Conservation (phyloP, 2,888 invertebrate species). For the Psylliodes chrysocephalus region DNA sequence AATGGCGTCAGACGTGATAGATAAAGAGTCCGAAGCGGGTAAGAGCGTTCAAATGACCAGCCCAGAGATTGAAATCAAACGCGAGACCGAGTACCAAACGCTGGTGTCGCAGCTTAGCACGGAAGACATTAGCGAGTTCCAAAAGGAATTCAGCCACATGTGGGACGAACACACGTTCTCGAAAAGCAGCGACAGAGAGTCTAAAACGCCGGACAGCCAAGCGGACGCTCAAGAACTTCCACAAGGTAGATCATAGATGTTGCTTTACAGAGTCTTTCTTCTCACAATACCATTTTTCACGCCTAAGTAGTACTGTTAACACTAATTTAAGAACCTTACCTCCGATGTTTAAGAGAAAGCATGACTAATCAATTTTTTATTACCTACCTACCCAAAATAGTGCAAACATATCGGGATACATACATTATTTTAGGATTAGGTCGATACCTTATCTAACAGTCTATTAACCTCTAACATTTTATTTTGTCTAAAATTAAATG, state of each 20-base stretch:
- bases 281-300: slow-evolving; percentile 52
- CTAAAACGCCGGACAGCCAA: slow-evolving; percentile 64
- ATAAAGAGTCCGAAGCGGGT: slow-evolving; percentile 56
- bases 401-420: slow-evolving; percentile 61
- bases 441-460: slow-evolving; percentile 18
- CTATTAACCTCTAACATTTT: background rate
- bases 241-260: slow-evolving; percentile 64
- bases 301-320: slow-evolving; percentile 47
- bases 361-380: slow-evolving; percentile 36
- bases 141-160: slow-evolving; percentile 64
- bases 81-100: slow-evolving; percentile 63
- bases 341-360: slow-evolving; percentile 34
- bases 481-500: too few relatives aligned
- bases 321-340: slow-evolving; percentile 37
- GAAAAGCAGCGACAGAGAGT: slow-evolving; percentile 62
- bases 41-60: slow-evolving; percentile 55
- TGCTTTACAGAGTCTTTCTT: slow-evolving; percentile 47
- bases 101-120: slow-evolving; percentile 66
- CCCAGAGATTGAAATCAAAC: slow-evolving; percentile 58
- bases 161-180: slow-evolving; percentile 66
- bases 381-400: slow-evolving; percentile 30
- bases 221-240: slow-evolving; percentile 63
- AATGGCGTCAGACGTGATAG: slow-evolving; percentile 66
- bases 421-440: slow-evolving; percentile 31
- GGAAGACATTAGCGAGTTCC: slow-evolving; percentile 66